These are phyloP conservation scores for Eledone cirrhosa DNA, from an alignment of 2,888 invertebrate species.

Conservation along the genomic window DNA sequence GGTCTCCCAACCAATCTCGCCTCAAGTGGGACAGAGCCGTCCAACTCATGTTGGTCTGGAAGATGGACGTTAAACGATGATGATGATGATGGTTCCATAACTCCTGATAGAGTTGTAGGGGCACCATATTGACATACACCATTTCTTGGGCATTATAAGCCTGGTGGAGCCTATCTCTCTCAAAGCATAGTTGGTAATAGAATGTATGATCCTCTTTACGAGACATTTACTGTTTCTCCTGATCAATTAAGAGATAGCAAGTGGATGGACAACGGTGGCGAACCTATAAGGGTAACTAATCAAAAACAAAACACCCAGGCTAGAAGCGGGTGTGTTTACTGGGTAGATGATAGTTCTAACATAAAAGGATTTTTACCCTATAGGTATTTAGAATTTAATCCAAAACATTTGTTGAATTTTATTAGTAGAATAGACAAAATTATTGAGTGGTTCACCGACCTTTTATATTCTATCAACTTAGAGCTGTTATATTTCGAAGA, in stretches of 20 bases:
- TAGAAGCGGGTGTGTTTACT: slow-evolving; percentile 76
- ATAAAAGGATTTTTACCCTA: slow-evolving; percentile 50
- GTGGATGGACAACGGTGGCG: slow-evolving; percentile 68
- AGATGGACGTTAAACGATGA: too few species aligned
- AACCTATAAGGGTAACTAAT: slow-evolving; percentile 66
- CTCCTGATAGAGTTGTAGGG: too few species aligned
- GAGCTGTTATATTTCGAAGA: slow-evolving; percentile 77
- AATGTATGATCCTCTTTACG: slow-evolving; percentile 71
- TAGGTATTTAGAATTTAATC: slow-evolving; percentile 40
- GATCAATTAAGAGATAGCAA: slow-evolving; percentile 59
- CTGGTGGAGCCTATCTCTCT: too few species aligned
- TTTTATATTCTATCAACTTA: slow-evolving; percentile 74
- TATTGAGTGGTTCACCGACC: slow-evolving; percentile 58
- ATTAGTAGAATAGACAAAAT: slow-evolving; percentile 49
- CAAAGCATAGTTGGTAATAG: slow-evolving; percentile 77
- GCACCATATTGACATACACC: too few species aligned
- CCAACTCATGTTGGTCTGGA: too few species aligned
- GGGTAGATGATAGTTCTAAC: slow-evolving; percentile 74
- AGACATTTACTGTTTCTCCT: slow-evolving; percentile 41
- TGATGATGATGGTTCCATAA: too few species aligned
- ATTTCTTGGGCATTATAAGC: too few species aligned
- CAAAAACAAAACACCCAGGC: slow-evolving; percentile 72
- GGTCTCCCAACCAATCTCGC: too few species aligned
- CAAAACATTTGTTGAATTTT: slow-evolving; percentile 50
- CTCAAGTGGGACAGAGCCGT: too few species aligned